Evolutionary conservation across 2,888 invertebrate genomes (phyloP), one percentile per base, ranked within the genome.

Genomic region (Helicoverpa assulta): DNA sequence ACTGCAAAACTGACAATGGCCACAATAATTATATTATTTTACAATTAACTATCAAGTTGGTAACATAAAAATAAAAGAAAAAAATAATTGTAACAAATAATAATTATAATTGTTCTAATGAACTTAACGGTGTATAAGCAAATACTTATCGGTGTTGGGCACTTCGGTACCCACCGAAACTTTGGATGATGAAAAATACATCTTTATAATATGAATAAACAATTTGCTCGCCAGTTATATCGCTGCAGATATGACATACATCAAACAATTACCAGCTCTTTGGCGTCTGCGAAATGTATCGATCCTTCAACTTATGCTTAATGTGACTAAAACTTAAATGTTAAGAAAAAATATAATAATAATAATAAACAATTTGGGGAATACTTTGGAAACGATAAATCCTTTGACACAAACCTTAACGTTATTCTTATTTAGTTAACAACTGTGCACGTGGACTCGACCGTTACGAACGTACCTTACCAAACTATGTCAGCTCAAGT

Each of bases 371-470:
- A 93, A 94, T 95, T 95, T 95, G 95, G 95, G 95, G 95, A 95
- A 95, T 95, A 95, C 95, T 95, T 95, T 95, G 95, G 95, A 95
- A 95, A 95, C 95, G 95, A 95, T 95, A 94, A 94, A 95, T 94
- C 95, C 93, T 95, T 95, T 94, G 95, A 95, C 95, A 95, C 95
- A 95, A 95, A 95, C 94, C 95, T 95, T 95, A 95, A 92, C 89
- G 89, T 92, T 94, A 86, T 73, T 89, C 90, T 93, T 94, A 86
- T 80, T 91, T 94, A 95, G 92, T 91, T 94, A 95, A 95, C 95
- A 95, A 95, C 95, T 94, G 95, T 95, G 95, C 95, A 95, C 94
- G 88, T 90, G 91, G 93, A 92, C 92, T 91, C 90, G 77, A 77
- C 84, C 89, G 86, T 89, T 86, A 87, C 88, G 89, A 90, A 89